A percentile compares a stretch with the other conserved stretches of the same genome.
Conservation (phyloP, 1,140 invertebrate genomes). For the Solen grandis region DNA sequence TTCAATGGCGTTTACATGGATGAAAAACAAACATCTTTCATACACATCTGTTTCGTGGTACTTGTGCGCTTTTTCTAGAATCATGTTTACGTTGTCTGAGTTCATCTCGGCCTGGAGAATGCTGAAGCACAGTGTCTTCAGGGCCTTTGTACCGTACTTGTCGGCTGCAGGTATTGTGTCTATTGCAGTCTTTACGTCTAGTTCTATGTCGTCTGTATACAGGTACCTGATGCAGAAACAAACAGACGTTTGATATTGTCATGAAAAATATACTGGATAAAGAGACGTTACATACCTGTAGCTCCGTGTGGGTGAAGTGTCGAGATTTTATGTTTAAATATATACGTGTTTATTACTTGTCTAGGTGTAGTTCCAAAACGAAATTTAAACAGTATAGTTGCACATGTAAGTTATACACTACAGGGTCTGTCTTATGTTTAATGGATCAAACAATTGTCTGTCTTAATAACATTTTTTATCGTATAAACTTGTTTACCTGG, state of each 20-base stretch:
- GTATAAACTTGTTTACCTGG: too few relatives aligned
- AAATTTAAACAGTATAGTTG: too few relatives aligned
- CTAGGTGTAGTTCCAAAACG: too few relatives aligned
- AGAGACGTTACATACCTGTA: background rate
- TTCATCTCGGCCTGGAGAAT: slow-evolving; percentile 88
- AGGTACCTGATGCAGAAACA: slow-evolving; percentile 49
- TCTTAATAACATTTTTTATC: too few relatives aligned
- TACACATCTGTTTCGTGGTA: slow-evolving; percentile 26
- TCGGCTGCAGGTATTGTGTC: slow-evolving; percentile 90
- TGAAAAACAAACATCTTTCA: slow-evolving; percentile 37
- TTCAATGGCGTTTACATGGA: slow-evolving; percentile 31
- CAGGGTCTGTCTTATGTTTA: too few relatives aligned
- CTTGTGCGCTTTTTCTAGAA: slow-evolving; percentile 37
- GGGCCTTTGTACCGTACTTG: slow-evolving; percentile 89
- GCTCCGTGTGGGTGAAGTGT: background rate
- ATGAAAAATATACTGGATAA: too few relatives aligned
- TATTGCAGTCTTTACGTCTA: slow-evolving; percentile 90
- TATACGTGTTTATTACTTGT: too few relatives aligned
- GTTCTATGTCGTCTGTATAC: slow-evolving; percentile 45
- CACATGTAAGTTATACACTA: too few relatives aligned
- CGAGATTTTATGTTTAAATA: too few relatives aligned
- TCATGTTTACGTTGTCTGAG: slow-evolving; percentile 87
- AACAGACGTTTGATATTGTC: background rate
- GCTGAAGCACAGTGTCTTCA: slow-evolving; percentile 89
- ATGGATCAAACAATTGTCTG: too few relatives aligned